Percentiles rank a stretch among this genome's conserved stretches.
phyloP scores from a whole-genome alignment of 2,113 vertebrate genomes.

The Pseudopipra pipra region DNA sequence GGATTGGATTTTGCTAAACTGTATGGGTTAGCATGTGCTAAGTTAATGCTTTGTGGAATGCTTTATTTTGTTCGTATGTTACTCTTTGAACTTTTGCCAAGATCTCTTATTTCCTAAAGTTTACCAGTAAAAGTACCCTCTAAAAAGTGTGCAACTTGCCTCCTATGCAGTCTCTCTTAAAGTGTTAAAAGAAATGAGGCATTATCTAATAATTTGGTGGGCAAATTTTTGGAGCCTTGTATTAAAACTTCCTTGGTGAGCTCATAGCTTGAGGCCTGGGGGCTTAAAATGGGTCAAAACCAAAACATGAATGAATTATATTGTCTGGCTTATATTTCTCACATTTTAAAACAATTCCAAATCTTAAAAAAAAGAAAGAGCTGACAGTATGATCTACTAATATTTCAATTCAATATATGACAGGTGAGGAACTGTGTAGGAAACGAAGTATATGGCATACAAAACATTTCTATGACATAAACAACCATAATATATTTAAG shows the following conservation, averaged over 20 bases:
- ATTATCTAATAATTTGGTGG: not conserved
- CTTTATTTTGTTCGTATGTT: not conserved
- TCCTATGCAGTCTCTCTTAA: not conserved
- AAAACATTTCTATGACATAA: not conserved
- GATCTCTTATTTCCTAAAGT: not conserved
- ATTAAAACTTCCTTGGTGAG: not conserved
- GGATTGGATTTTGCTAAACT: not conserved
- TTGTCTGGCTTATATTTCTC: not conserved
- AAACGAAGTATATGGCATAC: not conserved
- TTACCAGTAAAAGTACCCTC: not conserved
- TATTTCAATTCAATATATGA: not conserved
- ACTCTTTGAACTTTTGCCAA: not conserved
- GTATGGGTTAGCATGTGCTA: not conserved
- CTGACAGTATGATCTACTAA: not conserved
- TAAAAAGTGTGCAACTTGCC: not conserved
- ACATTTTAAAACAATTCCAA: conserved; percentile 48
- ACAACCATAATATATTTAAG: not conserved
- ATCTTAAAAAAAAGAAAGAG: not conserved
- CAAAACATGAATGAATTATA: conserved; percentile 22
- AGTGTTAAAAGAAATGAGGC: not conserved
- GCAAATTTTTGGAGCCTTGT: not conserved
- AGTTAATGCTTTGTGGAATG: not conserved
- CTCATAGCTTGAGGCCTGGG: not conserved
- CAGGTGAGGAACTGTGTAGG: not conserved
- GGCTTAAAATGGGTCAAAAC: not conserved